Conservation (phyloP, 2,888 invertebrate genomes). For the Phorcus lineatus region DNA sequence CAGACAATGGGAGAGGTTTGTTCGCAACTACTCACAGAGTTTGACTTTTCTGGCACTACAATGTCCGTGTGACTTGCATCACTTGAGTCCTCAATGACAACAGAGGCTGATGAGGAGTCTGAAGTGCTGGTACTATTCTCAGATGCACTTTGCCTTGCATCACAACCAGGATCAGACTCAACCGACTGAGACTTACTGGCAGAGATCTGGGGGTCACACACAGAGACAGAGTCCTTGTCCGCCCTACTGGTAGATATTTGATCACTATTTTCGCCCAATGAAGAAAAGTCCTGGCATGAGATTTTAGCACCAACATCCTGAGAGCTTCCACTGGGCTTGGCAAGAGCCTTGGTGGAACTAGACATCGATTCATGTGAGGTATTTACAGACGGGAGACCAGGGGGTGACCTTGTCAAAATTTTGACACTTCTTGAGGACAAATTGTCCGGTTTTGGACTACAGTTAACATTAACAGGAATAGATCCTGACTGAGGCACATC, state of each 20-base stretch:
- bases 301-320: constrained; percentile 7
- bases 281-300: background rate
- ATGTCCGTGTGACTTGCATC: background rate
- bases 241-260: background rate
- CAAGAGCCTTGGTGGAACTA: background rate
- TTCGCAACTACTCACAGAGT: too few species aligned
- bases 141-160: too few species aligned
- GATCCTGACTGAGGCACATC: too few species aligned
- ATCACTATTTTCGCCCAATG: background rate
- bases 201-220: background rate
- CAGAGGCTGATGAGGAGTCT: too few species aligned
- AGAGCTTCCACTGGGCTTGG: background rate
- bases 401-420: too few species aligned
- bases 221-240: background rate
- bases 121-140: too few species aligned
- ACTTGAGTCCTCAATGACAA: background rate
- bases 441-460: too few species aligned
- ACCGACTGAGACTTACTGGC: background rate
- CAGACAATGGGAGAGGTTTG: background rate
- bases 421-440: too few species aligned
- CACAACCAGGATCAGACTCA: too few species aligned
- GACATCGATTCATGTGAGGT: background rate
- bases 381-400: background rate
- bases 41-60: background rate
- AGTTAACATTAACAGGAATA: too few species aligned